Conservation (phyloP, 2,797 vertebrate genomes). For the Sebastes cheni region DNA sequence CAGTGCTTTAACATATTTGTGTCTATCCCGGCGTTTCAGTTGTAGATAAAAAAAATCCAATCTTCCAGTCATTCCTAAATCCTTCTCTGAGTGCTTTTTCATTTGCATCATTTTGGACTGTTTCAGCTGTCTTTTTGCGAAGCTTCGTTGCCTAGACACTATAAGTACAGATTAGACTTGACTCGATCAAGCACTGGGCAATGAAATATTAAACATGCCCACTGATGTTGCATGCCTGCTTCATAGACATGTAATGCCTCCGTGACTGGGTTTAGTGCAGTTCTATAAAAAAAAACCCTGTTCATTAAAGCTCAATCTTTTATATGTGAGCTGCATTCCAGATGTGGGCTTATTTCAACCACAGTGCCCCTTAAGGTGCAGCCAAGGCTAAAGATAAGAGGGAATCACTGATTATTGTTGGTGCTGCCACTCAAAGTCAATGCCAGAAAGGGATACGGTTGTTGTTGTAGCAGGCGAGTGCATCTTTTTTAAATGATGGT, state of each 20-base stretch:
- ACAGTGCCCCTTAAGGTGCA: not conserved
- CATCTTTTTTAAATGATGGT: not conserved
- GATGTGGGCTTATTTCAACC: not conserved
- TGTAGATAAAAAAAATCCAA: slow-evolving; percentile 7
- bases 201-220: slow-evolving; percentile 35
- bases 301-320: not conserved
- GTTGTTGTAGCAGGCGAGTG: not conserved
- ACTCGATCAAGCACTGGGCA: not conserved
- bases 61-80: slow-evolving; percentile 3
- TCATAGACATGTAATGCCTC: not conserved
- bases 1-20: too few relatives aligned
- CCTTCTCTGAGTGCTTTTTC: slow-evolving; percentile 10
- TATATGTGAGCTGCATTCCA: not conserved
- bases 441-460: not conserved
- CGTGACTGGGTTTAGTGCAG: not conserved
- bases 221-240: not conserved
- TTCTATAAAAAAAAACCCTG: not conserved
- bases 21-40: not conserved
- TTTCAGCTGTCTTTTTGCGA: not conserved
- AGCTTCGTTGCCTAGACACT: slow-evolving; percentile 5
- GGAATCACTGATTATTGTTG: slow-evolving; percentile 24
- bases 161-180: not conserved
- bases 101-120: slow-evolving; percentile 16
- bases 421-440: slow-evolving; percentile 23
- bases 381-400: slow-evolving; percentile 30